These are phyloP conservation scores for Eurystomus glaucurus DNA, from an alignment of 2,797 vertebrate species.

Conservation along the genomic window DNA sequence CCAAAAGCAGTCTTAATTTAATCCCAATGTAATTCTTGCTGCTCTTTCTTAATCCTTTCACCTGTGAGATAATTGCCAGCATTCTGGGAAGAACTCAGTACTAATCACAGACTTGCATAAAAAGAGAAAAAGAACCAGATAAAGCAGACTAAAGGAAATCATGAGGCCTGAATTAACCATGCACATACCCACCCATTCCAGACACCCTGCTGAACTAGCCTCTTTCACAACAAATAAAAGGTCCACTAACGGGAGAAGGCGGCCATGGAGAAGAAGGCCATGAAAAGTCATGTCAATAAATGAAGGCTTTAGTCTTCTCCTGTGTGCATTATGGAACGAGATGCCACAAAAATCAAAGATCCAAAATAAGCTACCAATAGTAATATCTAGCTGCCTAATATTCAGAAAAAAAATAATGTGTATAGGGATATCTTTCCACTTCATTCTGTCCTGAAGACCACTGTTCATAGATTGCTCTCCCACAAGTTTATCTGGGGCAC, in stretches of 20 bases:
- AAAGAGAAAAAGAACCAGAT: constrained; percentile 78
- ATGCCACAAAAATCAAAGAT: not conserved
- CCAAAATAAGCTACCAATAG: not conserved
- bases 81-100: constrained; percentile 77
- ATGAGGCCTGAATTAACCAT: constrained; percentile 68
- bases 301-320: not conserved
- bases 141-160: constrained; percentile 64
- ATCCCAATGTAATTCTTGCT: constrained; percentile 75
- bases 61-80: constrained; percentile 82
- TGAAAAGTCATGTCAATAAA: constrained; percentile 22
- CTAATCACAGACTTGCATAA: constrained; percentile 79
- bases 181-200: constrained; percentile 45
- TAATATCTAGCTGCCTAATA: not conserved
- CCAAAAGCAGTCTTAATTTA: constrained; percentile 70
- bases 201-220: constrained; percentile 6
- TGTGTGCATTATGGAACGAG: not conserved
- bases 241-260: not conserved
- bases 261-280: not conserved
- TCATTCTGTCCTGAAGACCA: not conserved
- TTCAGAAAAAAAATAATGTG: not conserved
- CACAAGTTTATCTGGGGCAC: not conserved
- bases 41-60: constrained; percentile 81
- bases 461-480: not conserved
- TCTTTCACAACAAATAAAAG: constrained; percentile 41
- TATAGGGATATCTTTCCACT: not conserved